These are phyloP conservation scores for Coenonympha glycerion DNA, from an alignment of 2,888 invertebrate genomes.

Conservation along the genomic window DNA sequence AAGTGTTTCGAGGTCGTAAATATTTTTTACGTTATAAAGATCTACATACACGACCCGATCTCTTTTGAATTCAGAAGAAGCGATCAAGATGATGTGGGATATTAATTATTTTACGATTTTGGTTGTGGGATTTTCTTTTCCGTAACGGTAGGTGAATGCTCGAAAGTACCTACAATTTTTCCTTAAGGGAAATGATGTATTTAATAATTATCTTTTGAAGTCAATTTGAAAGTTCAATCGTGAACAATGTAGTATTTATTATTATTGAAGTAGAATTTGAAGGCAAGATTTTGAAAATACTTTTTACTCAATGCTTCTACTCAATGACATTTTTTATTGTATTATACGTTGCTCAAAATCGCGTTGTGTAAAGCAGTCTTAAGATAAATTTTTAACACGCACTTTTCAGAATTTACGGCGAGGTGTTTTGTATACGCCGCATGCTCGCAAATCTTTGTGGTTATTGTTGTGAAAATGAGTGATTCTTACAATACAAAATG, in stretches of 20 bases:
- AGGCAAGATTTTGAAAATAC: too few species aligned
- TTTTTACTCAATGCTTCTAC: too few species aligned
- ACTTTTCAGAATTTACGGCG: conserved; percentile 15
- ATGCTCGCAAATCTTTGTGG: conserved; percentile 21
- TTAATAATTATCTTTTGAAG: too few species aligned
- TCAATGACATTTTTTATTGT: too few species aligned
- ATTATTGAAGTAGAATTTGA: too few species aligned
- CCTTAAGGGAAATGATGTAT: too few species aligned
- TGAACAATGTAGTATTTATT: too few species aligned
- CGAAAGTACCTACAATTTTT: too few species aligned
- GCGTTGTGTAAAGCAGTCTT: conserved; percentile 16
- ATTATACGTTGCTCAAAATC: too few species aligned
- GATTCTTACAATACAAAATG: conserved; percentile 13
- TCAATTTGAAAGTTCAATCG: too few species aligned
- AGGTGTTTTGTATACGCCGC: conserved; percentile 21
- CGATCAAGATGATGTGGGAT: not conserved
- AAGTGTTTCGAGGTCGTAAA: conserved; percentile 30
- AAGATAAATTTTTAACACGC: conserved; percentile 22
- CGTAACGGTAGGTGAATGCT: too few species aligned
- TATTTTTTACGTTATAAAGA: conserved; percentile 20
- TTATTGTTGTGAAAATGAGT: conserved; percentile 14
- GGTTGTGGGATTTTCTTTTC: not conserved
- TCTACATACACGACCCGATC: not conserved
- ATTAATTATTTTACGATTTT: not conserved
- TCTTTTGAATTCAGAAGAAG: not conserved